phyloP scores from a whole-genome alignment of 1,140 invertebrate species.

The Tribolium madens region DNA sequence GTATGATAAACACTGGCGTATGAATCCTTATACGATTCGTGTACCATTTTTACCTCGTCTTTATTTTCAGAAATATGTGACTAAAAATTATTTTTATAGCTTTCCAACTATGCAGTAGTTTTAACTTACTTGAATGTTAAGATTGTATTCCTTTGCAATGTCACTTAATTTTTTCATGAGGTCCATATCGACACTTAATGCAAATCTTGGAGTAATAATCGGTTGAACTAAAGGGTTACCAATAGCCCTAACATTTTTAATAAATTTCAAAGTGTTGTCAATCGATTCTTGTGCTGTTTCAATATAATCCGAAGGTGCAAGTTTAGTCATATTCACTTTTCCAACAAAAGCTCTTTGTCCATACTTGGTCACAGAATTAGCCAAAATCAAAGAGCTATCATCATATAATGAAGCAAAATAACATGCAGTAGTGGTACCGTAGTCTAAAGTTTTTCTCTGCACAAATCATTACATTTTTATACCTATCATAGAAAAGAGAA shows the following conservation, averaged over 20 bases:
- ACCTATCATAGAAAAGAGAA: conserved; percentile 12
- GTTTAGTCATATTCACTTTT: conserved; percentile 88
- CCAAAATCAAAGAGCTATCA: conserved; percentile 79
- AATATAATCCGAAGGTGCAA: conserved; percentile 71
- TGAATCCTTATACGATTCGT: conserved; percentile 70
- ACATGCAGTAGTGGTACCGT: conserved; percentile 89
- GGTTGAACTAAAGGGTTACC: conserved; percentile 74
- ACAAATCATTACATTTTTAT: not conserved
- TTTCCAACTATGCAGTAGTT: not conserved
- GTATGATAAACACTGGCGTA: conserved; percentile 85
- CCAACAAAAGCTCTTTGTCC: conserved; percentile 90
- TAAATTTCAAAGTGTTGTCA: conserved; percentile 75
- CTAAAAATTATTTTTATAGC: conserved; percentile 67
- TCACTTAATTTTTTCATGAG: conserved; percentile 77
- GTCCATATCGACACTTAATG: conserved; percentile 79
- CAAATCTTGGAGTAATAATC: conserved; percentile 90
- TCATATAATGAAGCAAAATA: conserved; percentile 88
- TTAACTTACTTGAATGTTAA: conserved; percentile 80
- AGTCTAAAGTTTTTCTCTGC: conserved; percentile 77
- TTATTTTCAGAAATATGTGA: conserved; percentile 87
- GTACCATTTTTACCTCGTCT: conserved; percentile 78
- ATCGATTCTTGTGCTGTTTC: conserved; percentile 71
- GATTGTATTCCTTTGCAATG: conserved; percentile 76
- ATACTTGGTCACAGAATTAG: conserved; percentile 72
- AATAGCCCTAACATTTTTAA: conserved; percentile 71